Conservation (phyloP, 2,797 vertebrate species). For the Mormyrops boulengeri region DNA sequence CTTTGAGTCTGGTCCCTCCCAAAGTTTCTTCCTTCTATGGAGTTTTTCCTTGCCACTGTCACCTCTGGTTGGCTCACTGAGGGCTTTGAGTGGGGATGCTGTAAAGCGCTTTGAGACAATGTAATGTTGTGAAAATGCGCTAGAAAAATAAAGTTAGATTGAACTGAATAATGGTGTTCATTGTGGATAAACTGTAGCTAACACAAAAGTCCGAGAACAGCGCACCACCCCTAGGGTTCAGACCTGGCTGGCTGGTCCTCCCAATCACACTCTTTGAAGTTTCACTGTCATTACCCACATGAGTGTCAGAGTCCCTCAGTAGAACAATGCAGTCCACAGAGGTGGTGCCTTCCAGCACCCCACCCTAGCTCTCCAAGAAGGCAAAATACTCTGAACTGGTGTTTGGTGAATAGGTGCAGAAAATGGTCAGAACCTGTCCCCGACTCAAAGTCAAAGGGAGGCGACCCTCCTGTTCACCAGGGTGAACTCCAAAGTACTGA, state of each 20-base stretch:
- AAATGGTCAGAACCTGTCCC: no score
- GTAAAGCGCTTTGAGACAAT: no score
- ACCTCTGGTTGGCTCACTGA: no score
- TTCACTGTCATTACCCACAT: not conserved
- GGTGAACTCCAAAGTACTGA: not conserved
- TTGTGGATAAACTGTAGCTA: not conserved
- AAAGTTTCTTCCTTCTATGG: no score
- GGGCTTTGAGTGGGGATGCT: no score
- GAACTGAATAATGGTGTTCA: not conserved
- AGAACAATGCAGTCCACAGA: not conserved
- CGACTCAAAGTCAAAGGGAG: no score
- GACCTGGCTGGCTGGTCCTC: not conserved
- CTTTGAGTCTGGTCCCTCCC: no score
- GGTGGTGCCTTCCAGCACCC: not conserved
- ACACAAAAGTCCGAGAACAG: not conserved
- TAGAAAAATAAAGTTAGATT: no score
- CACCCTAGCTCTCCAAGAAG: not conserved
- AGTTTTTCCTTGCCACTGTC: no score
- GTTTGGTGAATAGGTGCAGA: no score
- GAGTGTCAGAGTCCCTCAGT: not conserved
- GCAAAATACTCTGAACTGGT: not conserved
- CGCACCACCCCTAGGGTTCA: not conserved
- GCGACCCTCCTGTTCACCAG: no score
- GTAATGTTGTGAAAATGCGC: no score
- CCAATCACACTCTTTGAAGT: not conserved